phyloP scores from a whole-genome alignment of 2,113 vertebrate species.

The Varanus salvator region DNA sequence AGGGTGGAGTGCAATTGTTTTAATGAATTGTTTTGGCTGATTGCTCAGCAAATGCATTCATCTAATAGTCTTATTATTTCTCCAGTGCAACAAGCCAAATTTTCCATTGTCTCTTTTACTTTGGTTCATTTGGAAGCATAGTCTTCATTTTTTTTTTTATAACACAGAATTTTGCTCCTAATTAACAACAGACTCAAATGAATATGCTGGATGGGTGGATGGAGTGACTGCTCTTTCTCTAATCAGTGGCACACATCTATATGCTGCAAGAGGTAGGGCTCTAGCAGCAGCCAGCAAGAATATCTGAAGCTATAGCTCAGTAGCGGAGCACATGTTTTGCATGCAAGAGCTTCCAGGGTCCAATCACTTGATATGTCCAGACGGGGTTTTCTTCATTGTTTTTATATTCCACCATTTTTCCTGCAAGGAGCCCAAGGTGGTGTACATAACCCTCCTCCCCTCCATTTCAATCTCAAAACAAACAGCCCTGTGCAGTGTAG shows the following conservation, averaged over 20 bases:
- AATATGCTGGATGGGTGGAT: background rate
- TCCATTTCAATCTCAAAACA: too few species aligned
- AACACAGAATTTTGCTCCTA: background rate
- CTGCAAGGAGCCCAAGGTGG: too few species aligned
- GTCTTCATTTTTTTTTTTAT: constrained; percentile 22
- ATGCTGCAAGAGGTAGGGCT: background rate
- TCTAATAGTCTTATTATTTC: constrained; percentile 38
- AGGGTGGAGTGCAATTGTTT: constrained; percentile 29
- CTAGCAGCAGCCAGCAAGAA: background rate
- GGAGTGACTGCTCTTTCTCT: background rate
- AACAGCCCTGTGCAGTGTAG: too few species aligned
- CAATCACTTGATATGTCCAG: too few species aligned
- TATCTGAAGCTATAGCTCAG: background rate
- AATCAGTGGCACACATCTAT: background rate
- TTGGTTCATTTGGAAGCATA: constrained; percentile 14
- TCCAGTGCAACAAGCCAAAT: constrained; percentile 25
- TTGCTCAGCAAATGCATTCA: constrained; percentile 35
- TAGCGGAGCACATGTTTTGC: background rate
- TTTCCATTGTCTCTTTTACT: constrained; percentile 44
- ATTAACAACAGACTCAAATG: constrained; percentile 29
- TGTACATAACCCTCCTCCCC: too few species aligned
- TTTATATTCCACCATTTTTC: too few species aligned
- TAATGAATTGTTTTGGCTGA: constrained; percentile 53
- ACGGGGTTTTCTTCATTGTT: too few species aligned
- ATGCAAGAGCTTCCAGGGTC: background rate